Percentiles rank a stretch among this genome's conserved stretches.
phyloP scores from a whole-genome alignment of 2,113 vertebrate genomes.

The Lynx canadensis region DNA sequence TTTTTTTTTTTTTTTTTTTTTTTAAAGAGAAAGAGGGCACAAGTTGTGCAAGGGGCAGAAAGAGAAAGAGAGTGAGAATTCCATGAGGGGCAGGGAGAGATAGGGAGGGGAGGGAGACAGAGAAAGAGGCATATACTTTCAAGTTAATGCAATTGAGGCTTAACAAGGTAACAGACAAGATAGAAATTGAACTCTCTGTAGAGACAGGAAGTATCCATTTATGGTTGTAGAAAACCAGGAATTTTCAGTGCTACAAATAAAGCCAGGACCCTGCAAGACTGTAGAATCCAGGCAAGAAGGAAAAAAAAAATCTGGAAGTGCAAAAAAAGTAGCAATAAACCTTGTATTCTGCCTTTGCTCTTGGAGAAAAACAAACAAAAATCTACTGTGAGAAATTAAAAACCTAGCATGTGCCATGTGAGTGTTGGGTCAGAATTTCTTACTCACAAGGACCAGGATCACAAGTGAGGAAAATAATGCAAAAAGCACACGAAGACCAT shows the following conservation, averaged over 20 bases:
- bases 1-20: no score
- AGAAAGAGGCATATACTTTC: neutral
- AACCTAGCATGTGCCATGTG: neutral
- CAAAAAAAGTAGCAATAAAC: neutral
- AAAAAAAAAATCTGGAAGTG: neutral
- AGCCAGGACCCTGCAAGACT: neutral
- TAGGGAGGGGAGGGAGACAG: no score
- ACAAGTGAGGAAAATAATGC: slow-evolving; percentile 25
- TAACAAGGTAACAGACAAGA: neutral
- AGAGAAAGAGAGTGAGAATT: no score
- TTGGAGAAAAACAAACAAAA: neutral
- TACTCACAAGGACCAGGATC: neutral
- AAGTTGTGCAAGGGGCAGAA: no score
- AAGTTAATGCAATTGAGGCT: neutral
- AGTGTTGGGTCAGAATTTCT: neutral
- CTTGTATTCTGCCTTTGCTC: neutral
- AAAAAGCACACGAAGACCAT: neutral
- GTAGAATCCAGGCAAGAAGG: neutral
- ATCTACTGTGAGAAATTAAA: neutral
- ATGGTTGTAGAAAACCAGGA: neutral
- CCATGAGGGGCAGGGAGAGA: no score
- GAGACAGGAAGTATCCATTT: neutral
- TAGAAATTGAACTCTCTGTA: neutral
- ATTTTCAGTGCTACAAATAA: neutral
- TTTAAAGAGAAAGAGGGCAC: no score